Base-by-base conservation (phyloP, 2,797 vertebrate species). In the Calcarius lapponicus region DNA sequence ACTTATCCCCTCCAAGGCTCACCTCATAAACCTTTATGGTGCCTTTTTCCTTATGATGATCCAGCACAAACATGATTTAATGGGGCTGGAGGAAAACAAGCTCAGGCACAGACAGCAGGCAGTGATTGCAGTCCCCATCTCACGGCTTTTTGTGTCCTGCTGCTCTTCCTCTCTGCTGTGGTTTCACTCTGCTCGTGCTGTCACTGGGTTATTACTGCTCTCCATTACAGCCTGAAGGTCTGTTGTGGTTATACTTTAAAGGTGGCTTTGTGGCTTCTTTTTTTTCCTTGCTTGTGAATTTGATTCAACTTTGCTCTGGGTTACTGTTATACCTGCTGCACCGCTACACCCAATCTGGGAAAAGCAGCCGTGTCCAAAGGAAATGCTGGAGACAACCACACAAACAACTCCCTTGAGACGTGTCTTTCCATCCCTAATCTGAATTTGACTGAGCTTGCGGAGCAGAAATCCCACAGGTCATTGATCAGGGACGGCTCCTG, bases 31-130 rank as follows among this genome's bases (percentile, higher is more conserved):
- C 72, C 69, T 74, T 84, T 50, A 74, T 7, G 10, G 38, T n/a
- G 58, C 72, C 72, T 71, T 79, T 90, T 83, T 45, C 47, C 61
- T 9, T 53, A 42, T 4, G 4, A 79, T 82, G 90, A 78, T 72
- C 53, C 85, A 28, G 79, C 18, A 62, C 50, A 90, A 90, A 83
- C 47, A 17, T n/a, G 87, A 92, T 86, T 92, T 71, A 92, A 66
- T 56, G 86, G 58, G n/a, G 22, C 79, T 43, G 75, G 47, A 73
- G 69, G 58, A 58, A 71, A 86, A 78, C 60, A 83, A 16, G 65
- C 53, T 7, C 4, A 2, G 79, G 65, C 65, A 31, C 86, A 80
- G 80, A 67, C 81, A 89, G 82, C 60, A 80, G 72, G 78, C 86
- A 60, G 17, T 8, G 62, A 25, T 2, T 71, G 62, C 20, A 62